A percentile compares a stretch with the other conserved stretches of the same genome.
Conservation (phyloP, 2,113 vertebrate species). For the Hippocampus comes region DNA sequence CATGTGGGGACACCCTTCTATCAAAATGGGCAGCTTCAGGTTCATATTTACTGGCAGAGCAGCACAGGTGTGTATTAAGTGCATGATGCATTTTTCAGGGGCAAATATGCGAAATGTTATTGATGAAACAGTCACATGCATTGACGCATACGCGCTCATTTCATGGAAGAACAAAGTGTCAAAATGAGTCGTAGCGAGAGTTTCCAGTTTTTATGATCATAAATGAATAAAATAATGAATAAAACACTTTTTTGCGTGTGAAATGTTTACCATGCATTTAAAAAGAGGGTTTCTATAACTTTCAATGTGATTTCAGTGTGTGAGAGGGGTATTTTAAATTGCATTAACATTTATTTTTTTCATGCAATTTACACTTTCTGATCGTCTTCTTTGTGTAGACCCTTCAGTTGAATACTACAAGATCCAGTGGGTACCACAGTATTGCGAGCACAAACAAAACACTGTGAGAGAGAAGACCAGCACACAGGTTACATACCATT, state of each 20-base stretch:
- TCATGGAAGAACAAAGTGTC: too few relatives aligned
- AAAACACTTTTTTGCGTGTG: too few relatives aligned
- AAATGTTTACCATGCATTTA: too few relatives aligned
- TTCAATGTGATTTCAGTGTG: too few relatives aligned
- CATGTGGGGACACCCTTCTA: slow-evolving; percentile 87
- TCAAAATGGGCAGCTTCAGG: slow-evolving; percentile 83
- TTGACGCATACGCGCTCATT: too few relatives aligned
- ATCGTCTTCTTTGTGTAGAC: slow-evolving; percentile 33
- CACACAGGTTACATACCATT: slow-evolving; percentile 50
- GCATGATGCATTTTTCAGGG: neutral
- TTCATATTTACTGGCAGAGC: slow-evolving; percentile 89
- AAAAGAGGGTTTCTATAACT: too few relatives aligned
- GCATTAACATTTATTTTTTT: too few relatives aligned
- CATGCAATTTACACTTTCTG: neutral
- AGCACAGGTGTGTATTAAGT: slow-evolving; percentile 73
- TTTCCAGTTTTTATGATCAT: too few relatives aligned
- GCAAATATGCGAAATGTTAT: neutral
- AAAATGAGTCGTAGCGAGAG: too few relatives aligned
- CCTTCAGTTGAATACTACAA: slow-evolving; percentile 69
- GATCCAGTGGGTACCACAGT: slow-evolving; percentile 81
- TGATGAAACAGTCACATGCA: too few relatives aligned
- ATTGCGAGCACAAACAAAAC: slow-evolving; percentile 78
- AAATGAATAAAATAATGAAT: too few relatives aligned
- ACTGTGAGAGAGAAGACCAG: slow-evolving; percentile 49
- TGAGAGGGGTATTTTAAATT: too few relatives aligned